Percentiles rank a stretch among this genome's conserved stretches.
These are phyloP conservation scores for Philaenus spumarius DNA, from an alignment of 1,140 invertebrate species.

Conservation along the genomic window DNA sequence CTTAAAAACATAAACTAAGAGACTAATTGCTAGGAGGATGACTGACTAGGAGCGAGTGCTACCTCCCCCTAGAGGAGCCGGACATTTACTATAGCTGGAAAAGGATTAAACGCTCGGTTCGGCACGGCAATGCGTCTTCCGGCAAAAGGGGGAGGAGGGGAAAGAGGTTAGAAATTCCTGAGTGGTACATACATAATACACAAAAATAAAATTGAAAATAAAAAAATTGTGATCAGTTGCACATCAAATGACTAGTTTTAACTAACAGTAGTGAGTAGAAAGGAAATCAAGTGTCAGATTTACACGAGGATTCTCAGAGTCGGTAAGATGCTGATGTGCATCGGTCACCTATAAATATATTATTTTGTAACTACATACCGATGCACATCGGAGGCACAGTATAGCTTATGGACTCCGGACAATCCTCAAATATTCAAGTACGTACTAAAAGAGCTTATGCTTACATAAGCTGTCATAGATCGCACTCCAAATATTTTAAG, in stretches of 20 bases:
- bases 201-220: neutral
- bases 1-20: slow-evolving; percentile 1
- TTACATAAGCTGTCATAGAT: neutral
- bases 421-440: neutral
- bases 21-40: neutral
- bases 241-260: slow-evolving; percentile 16
- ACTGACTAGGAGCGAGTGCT: slow-evolving; percentile 8
- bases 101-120: neutral
- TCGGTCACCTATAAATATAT: slow-evolving; percentile 6
- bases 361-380: neutral
- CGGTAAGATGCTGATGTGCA: neutral
- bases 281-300: neutral
- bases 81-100: slow-evolving; percentile 2
- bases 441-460: too few relatives aligned
- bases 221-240: slow-evolving; percentile 12
- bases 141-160: neutral
- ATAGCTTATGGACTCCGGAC: neutral
- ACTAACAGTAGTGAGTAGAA: slow-evolving; percentile 5
- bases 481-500: neutral
- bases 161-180: neutral
- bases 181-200: neutral
- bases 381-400: slow-evolving; percentile 3
- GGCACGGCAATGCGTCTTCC: neutral
- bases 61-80: neutral
- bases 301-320: neutral